Base-by-base conservation (phyloP, 2,888 invertebrate species). In the Acanthosepion lycidas region DNA sequence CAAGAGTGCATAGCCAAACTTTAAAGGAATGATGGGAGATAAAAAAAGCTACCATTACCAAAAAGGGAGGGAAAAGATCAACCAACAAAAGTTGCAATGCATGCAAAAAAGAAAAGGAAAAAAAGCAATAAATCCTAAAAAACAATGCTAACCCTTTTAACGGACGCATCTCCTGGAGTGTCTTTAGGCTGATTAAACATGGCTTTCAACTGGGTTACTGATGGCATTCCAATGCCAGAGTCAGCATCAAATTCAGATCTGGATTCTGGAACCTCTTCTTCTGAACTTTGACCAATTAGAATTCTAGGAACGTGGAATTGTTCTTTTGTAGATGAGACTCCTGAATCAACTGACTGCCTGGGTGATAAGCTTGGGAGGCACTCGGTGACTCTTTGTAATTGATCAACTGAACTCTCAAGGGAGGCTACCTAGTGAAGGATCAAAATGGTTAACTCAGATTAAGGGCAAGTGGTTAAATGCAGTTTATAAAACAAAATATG, bases 181-280 rank as follows among this genome's bases (percentile, higher is more conserved):
- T 94, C 94, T 26, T 93, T 91, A 9, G 94, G 94, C 23, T 95
- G 95, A 78, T 95, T 96, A 95, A 97, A 97, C 96, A 96, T 96
- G 18, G 96, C 96, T 91, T 96, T 96, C 33, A 97, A 95, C 55
- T 96, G 95, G 95, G 96, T 96, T 92, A 97, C 97, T n/a, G 97
- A 97, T 6, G 97, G 97, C 78, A 97, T 95, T 93, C 97, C 96
- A 28, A 96, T 93, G 0, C 96, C 96, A 0, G 95, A 95, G 15
- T 96, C 96, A 6, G 96, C 96, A 91, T 96, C 96, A 94, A 96
- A 96, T 94, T 97, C 96, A 48, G 96, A 96, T 28, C 96, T 94
- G 95, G 96, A 96, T 93, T 96, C 96, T 20, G 96, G 97, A 18
- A 96, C 95, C n/a, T 97, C 97, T 0, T 96, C 95, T 94, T 96